These are phyloP conservation scores for Brachypodius melanocephalos DNA, from an alignment of 2,113 vertebrate genomes.

Conservation along the genomic window DNA sequence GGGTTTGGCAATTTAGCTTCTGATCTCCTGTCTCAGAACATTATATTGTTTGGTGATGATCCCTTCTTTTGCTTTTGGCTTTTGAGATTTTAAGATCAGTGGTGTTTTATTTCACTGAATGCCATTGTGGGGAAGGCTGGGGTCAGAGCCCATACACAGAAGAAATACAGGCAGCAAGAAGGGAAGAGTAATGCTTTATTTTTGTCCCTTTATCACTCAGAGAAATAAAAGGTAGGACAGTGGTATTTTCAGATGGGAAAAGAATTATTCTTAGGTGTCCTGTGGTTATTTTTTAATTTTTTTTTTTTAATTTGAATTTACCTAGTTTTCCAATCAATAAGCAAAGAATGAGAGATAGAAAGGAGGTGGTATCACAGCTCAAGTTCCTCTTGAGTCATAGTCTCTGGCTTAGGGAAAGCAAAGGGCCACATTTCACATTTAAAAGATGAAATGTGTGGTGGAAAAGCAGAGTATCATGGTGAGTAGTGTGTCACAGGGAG, in stretches of 20 bases:
- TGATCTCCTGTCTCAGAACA: neutral
- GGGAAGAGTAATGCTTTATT: neutral
- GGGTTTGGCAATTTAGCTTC: neutral
- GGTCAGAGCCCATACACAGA: neutral
- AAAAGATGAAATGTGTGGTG: neutral
- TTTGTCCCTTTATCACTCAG: neutral
- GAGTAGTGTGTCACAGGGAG: neutral
- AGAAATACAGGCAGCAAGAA: neutral
- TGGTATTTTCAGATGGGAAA: neutral
- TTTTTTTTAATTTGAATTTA: neutral
- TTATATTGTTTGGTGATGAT: neutral
- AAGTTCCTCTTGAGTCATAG: neutral
- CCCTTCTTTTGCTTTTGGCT: neutral
- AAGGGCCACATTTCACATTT: neutral
- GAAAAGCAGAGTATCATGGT: neutral
- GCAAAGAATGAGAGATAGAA: neutral
- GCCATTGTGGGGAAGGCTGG: neutral
- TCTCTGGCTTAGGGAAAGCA: neutral
- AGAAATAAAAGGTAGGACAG: neutral
- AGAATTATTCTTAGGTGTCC: neutral
- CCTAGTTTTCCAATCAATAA: slow-evolving; percentile 11
- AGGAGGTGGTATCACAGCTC: neutral
- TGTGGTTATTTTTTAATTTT: neutral
- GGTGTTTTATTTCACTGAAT: neutral
- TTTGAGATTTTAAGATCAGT: neutral